phyloP scores from a whole-genome alignment of 2,113 vertebrate genomes.

The Trinectes maculatus region DNA sequence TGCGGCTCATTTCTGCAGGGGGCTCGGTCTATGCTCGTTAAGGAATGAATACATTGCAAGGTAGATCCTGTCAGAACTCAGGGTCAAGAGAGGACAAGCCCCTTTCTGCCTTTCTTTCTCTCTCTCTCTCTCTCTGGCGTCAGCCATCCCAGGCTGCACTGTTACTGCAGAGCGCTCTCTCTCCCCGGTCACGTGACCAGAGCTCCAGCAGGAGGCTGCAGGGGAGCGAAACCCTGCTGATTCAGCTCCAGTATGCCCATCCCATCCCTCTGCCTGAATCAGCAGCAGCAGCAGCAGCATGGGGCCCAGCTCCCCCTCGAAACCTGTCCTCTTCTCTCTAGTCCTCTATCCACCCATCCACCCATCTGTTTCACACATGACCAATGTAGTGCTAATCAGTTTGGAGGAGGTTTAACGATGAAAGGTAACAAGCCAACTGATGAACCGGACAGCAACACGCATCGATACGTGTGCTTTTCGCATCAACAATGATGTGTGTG shows the following conservation, averaged over 20 bases:
- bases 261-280: conserved; percentile 73
- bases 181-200: conserved; percentile 75
- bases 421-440: neutral
- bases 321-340: conserved; percentile 7
- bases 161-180: conserved; percentile 75
- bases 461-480: neutral
- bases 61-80: conserved; percentile 44
- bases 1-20: conserved; percentile 24
- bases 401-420: neutral
- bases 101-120: conserved; percentile 25
- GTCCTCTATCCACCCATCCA: conserved; percentile 12
- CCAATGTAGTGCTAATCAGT: neutral
- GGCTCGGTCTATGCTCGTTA: conserved; percentile 33
- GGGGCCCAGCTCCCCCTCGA: conserved; percentile 39
- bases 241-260: conserved; percentile 73
- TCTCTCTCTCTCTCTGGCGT: conserved; percentile 34
- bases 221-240: conserved; percentile 78
- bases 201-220: conserved; percentile 75
- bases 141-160: conserved; percentile 74
- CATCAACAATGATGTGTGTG: neutral
- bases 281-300: conserved; percentile 76
- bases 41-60: conserved; percentile 29
- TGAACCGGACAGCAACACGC: neutral
- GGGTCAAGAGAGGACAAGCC: conserved; percentile 69
- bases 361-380: neutral